Evolutionary conservation across 2,888 invertebrate species (phyloP).

Genomic region (Drosophila yooni): DNA sequence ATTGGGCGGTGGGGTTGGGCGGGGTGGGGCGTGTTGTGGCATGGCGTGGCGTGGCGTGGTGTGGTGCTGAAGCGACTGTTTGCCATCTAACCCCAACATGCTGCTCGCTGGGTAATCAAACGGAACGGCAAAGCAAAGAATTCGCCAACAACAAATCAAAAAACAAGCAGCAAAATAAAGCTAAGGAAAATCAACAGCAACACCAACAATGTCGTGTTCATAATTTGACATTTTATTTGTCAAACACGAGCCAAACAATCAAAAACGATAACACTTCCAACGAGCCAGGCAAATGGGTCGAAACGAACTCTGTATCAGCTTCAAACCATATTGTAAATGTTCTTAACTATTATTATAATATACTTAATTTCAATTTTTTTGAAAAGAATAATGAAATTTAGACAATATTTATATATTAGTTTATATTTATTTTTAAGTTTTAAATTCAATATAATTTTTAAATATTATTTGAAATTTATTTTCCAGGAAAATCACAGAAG

Average conservation of each 20-base stretch:
- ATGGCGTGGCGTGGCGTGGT: background rate
- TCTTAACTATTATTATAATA: background rate
- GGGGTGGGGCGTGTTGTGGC: background rate
- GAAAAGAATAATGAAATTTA: too few species aligned
- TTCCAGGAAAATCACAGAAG: too few species aligned
- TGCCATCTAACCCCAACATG: slow-evolving; percentile 39
- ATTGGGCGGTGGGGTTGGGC: slow-evolving; percentile 24
- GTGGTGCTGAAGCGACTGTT: slow-evolving; percentile 27
- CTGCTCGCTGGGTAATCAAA: slow-evolving; percentile 36
- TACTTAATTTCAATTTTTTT: background rate
- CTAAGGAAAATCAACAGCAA: slow-evolving; percentile 1
- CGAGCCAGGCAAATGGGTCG: slow-evolving; percentile 22
- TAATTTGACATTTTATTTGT: slow-evolving; percentile 80
- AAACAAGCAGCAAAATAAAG: slow-evolving; percentile 12
- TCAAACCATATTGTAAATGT: too few species aligned
- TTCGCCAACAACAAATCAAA: slow-evolving; percentile 6
- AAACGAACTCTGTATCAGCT: slow-evolving; percentile 6
- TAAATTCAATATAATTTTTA: too few species aligned
- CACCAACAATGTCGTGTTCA: slow-evolving; percentile 63
- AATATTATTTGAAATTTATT: background rate
- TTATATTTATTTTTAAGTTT: too few species aligned
- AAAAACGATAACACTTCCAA: slow-evolving; percentile 43
- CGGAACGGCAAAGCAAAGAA: slow-evolving; percentile 33
- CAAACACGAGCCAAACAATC: slow-evolving; percentile 62
- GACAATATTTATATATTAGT: too few species aligned